Percentiles rank a stretch among this genome's conserved stretches.
phyloP scores from a whole-genome alignment of 2,888 invertebrate species.

The Proisotoma minuta region DNA sequence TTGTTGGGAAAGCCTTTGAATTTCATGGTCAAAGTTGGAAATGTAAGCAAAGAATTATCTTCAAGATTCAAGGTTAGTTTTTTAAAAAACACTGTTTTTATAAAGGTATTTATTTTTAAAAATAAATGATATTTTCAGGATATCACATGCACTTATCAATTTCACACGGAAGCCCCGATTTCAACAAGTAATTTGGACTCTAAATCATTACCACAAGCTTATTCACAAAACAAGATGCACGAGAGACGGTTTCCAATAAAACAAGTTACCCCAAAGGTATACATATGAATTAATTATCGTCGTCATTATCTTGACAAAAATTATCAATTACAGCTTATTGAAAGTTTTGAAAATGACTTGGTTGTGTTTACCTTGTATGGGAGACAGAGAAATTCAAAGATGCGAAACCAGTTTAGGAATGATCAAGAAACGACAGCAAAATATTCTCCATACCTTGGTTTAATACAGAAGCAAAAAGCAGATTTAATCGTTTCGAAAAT shows the following conservation, averaged over 20 bases:
- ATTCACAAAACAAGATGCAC: constrained; percentile 6
- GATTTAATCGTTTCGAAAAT: constrained; percentile 8
- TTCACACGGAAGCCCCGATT: constrained; percentile 8
- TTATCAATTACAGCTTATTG: neutral
- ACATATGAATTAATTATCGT: constrained; percentile 1
- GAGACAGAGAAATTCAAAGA: constrained; percentile 19
- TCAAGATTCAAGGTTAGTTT: constrained; percentile 23
- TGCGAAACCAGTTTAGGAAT: constrained; percentile 14
- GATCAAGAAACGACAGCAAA: neutral
- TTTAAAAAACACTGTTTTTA: neutral
- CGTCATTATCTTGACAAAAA: neutral
- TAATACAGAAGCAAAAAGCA: constrained; percentile 2
- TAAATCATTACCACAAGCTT: constrained; percentile 6
- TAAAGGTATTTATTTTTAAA: no score
- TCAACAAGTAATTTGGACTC: constrained; percentile 20
- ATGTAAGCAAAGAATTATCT: constrained; percentile 5
- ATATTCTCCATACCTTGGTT: neutral
- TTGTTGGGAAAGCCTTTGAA: constrained; percentile 19
- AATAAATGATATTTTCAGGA: constrained; percentile 17
- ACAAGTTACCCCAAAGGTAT: constrained; percentile 23
- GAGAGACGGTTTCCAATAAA: constrained; percentile 18
- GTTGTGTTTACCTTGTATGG: constrained; percentile 25
- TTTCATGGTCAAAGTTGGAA: constrained; percentile 14
- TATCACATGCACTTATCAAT: constrained; percentile 29
- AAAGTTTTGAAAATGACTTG: constrained; percentile 9